Base-by-base conservation (phyloP, 2,888 invertebrate genomes). In the Eilema sororculum region DNA sequence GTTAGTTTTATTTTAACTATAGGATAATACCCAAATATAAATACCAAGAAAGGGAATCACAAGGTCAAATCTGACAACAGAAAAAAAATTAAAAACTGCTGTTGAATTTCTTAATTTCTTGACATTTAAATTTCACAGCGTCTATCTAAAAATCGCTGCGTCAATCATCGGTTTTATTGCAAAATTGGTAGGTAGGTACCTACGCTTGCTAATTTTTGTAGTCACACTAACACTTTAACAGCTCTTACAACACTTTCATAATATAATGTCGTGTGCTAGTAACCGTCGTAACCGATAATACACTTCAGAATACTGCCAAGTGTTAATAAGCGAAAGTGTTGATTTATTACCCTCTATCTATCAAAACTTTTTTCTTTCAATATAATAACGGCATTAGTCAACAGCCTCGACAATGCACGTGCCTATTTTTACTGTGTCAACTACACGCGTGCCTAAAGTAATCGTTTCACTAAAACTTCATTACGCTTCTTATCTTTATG, bases 401-500 rank as follows among this genome's bases (percentile, higher is more conserved):
- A 33, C 28, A 33, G 22, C 22, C 30, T 59, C 12, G 16, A 66
- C 41, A 66, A 59, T 41, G 37, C 66, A 66, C 65, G 65, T 65
- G 22, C 25, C 9, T 25, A 25, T 25, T 24, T 66, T 30, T 28
- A 30, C 28, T 60, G 33, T 59, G 30, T 58, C 52, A 37, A 65
- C 16, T 20, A 33, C 52, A 37, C 60, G 60, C 69, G 58, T 65
- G 57, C 46, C 28, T 28, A 30, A 28, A 16, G 41, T 24, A 37
- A n/a, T n/a, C 24, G 8, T 25, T 56, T 56, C 33, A 22, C 28
- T 13, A 28, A 46, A 59, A 64, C 59, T 22, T 52, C 24, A 5
- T n/a, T 59, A 71, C 70, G 67, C 22, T 46, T 57, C 46, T 71
- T 71, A 71, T 71, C 70, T 71, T 33, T 46, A 64, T 71, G 58